phyloP scores from a whole-genome alignment of 2,888 invertebrate species.

The Xestobium rufovillosum region DNA sequence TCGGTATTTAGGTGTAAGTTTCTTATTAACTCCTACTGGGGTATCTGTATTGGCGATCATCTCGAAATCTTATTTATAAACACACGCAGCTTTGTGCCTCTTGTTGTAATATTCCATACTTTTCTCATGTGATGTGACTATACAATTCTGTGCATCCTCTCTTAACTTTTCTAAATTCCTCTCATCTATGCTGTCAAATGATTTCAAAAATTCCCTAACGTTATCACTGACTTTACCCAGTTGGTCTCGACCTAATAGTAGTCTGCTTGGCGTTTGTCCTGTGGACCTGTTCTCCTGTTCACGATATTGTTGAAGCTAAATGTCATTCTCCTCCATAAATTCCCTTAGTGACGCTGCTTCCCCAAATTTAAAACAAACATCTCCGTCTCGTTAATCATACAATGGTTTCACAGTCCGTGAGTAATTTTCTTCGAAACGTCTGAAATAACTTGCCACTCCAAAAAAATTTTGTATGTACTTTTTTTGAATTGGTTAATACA shows the following conservation, averaged over 20 bases:
- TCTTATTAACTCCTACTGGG: conserved; percentile 20
- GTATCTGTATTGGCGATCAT: conserved; percentile 23
- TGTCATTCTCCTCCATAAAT: conserved; percentile 13
- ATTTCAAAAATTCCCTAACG: too few species aligned
- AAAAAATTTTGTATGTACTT: too few species aligned
- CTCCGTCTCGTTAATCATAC: conserved; percentile 21
- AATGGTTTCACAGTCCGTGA: too few species aligned
- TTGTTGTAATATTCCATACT: conserved; percentile 26
- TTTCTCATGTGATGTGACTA: conserved; percentile 15
- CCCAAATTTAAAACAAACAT: conserved; percentile 24
- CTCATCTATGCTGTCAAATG: conserved; percentile 10
- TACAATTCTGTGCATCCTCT: conserved; percentile 8
- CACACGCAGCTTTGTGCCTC: conserved; percentile 22
- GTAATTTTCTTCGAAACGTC: too few species aligned
- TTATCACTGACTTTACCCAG: conserved; percentile 9
- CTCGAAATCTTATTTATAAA: conserved; percentile 21
- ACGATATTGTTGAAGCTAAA: conserved; percentile 15
- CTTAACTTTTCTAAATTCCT: conserved; percentile 11
- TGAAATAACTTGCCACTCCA: too few species aligned
- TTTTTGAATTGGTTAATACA: too few species aligned
- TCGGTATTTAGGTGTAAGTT: conserved; percentile 22
- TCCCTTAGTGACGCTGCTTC: conserved; percentile 16
- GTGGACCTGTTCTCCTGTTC: conserved; percentile 7
- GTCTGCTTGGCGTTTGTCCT: conserved; percentile 13
- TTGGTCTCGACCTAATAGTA: conserved; percentile 12